Percentiles rank a stretch among this genome's conserved stretches.
phyloP scores from a whole-genome alignment of 2,888 invertebrate species.

The Aphodius sticticus region DNA sequence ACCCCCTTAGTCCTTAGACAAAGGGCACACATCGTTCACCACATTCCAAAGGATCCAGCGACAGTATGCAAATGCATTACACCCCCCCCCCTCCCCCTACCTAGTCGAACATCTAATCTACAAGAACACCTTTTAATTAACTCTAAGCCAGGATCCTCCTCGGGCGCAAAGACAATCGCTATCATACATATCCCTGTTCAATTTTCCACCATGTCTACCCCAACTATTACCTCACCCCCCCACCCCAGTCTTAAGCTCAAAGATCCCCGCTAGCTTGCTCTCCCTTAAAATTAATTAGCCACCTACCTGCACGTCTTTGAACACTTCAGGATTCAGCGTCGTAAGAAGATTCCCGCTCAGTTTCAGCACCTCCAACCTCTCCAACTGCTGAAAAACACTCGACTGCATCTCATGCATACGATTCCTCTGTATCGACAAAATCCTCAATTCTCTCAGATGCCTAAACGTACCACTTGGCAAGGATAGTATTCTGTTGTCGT shows the following conservation, averaged over 20 bases:
- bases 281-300: slow-evolving; percentile 12
- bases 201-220: not conserved
- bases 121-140: not conserved
- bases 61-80: not conserved
- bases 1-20: not conserved
- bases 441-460: slow-evolving; percentile 71
- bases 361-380: slow-evolving; percentile 72
- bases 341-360: slow-evolving; percentile 75
- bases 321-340: slow-evolving; percentile 77
- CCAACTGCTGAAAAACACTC: slow-evolving; percentile 74
- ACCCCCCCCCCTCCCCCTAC: not conserved
- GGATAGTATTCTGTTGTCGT: slow-evolving; percentile 78
- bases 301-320: slow-evolving; percentile 72
- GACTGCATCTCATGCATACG: slow-evolving; percentile 73
- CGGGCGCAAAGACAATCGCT: not conserved
- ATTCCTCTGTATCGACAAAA: slow-evolving; percentile 73
- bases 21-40: not conserved
- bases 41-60: not conserved
- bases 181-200: not conserved
- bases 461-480: slow-evolving; percentile 82
- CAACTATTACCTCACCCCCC: not conserved
- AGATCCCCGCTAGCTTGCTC: not conserved
- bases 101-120: not conserved
- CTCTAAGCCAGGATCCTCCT: not conserved
- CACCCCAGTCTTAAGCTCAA: not conserved